Evolutionary conservation across 2,888 invertebrate genomes (phyloP).

Genomic region (Chrysomela aeneicollis): DNA sequence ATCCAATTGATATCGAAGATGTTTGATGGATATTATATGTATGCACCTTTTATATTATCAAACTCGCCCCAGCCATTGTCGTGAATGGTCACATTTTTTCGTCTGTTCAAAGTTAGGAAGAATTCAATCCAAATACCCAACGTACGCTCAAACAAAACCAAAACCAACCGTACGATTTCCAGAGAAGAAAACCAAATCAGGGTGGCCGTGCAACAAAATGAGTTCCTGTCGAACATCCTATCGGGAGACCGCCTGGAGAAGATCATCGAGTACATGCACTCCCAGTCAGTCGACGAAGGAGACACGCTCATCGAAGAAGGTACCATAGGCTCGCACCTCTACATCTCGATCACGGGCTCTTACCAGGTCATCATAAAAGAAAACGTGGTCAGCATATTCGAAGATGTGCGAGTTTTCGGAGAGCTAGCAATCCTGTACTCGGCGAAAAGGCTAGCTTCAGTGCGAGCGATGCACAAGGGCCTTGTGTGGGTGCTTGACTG

Average conservation of each 20-base stretch:
- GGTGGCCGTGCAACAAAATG: conserved; percentile 52
- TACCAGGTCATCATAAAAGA: conserved; percentile 79
- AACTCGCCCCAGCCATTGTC: too few species aligned
- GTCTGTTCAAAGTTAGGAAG: background rate
- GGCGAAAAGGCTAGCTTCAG: conserved; percentile 87
- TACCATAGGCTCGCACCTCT: conserved; percentile 75
- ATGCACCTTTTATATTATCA: too few species aligned
- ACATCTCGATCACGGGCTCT: conserved; percentile 84
- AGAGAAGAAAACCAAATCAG: conserved; percentile 53
- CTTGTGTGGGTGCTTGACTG: conserved; percentile 90
- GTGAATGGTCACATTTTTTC: too few species aligned
- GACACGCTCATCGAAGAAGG: conserved; percentile 55
- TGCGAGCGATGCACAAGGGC: conserved; percentile 81
- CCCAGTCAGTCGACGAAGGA: conserved; percentile 45
- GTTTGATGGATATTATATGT: too few species aligned
- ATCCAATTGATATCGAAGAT: too few species aligned
- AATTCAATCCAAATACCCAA: background rate
- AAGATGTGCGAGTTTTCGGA: conserved; percentile 84
- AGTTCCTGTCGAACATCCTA: conserved; percentile 53
- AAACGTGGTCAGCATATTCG: conserved; percentile 64
- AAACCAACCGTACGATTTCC: conserved; percentile 29
- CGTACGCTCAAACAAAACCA: background rate
- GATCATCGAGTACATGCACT: conserved; percentile 55
- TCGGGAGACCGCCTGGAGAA: conserved; percentile 49
- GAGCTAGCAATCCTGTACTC: conserved; percentile 73